These are phyloP conservation scores for Paratilapia polleni DNA, from an alignment of 2,113 vertebrate species.

Conservation along the genomic window DNA sequence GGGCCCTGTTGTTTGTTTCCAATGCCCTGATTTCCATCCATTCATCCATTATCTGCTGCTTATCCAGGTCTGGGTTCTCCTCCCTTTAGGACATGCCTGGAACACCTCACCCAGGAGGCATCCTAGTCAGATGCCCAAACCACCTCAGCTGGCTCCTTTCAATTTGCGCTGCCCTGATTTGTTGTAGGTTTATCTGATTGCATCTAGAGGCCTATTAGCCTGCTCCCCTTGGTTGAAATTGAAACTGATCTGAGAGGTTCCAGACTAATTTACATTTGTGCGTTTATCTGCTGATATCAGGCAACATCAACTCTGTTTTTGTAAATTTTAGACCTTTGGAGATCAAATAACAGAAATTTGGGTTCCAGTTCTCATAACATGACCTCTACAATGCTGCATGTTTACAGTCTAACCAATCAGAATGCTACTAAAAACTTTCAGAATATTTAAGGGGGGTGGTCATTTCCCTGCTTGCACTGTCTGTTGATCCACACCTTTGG, in stretches of 20 bases:
- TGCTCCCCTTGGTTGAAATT: background rate
- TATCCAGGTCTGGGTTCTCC: background rate
- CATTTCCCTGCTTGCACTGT: background rate
- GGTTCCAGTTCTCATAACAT: too few relatives aligned
- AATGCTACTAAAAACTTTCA: background rate
- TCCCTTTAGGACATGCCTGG: rapidly evolving
- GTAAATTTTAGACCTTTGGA: background rate
- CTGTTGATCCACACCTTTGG: background rate
- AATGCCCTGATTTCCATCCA: too few relatives aligned
- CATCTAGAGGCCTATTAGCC: background rate
- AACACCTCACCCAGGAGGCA: background rate
- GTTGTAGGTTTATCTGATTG: background rate
- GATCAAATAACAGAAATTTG: too few relatives aligned
- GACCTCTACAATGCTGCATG: too few relatives aligned
- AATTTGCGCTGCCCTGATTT: too few relatives aligned
- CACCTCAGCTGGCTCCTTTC: too few relatives aligned
- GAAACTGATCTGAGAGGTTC: too few relatives aligned
- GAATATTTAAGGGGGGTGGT: background rate
- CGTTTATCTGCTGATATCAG: background rate
- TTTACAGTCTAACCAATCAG: background rate
- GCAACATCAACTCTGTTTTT: background rate
- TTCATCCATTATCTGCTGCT: background rate
- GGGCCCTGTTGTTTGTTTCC: too few relatives aligned
- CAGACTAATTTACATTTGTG: background rate
- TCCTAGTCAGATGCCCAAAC: background rate